Percentiles rank a stretch among this genome's conserved stretches.
phyloP scores from a whole-genome alignment of 1,140 invertebrate species.

The Chlorops oryzae region DNA sequence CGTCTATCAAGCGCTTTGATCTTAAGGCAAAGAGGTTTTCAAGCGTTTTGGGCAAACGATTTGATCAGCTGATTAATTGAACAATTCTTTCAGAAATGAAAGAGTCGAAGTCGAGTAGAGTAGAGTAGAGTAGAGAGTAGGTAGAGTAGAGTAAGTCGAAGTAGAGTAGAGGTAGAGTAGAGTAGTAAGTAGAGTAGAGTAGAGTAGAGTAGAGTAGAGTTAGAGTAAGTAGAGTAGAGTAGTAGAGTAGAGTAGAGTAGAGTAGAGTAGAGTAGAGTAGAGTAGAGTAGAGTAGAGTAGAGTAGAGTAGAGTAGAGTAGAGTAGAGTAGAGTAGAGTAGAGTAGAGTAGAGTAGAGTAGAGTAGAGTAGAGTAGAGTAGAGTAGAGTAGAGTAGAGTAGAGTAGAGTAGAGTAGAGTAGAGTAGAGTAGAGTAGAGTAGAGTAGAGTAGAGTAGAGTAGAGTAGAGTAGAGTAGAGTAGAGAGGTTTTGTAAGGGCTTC shows the following conservation, averaged over 20 bases:
- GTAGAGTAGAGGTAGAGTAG: not conserved
- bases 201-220: not conserved
- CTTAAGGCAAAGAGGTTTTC: too few relatives aligned
- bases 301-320: not conserved
- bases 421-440: not conserved
- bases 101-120: too few relatives aligned
- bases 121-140: not conserved
- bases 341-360: not conserved
- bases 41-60: too few relatives aligned
- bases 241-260: not conserved
- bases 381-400: not conserved
- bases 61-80: too few relatives aligned
- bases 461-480: not conserved
- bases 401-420: not conserved
- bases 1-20: too few relatives aligned
- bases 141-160: too few relatives aligned
- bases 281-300: not conserved
- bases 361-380: not conserved
- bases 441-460: not conserved
- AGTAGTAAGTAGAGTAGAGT: not conserved
- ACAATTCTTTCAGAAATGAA: too few relatives aligned
- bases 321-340: not conserved
- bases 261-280: not conserved
- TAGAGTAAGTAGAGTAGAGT: not conserved
- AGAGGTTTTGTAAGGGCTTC: too few relatives aligned